Evolutionary conservation across 2,888 invertebrate genomes (phyloP), one percentile per base, ranked within the genome.

Genomic region (Laothoe populi): DNA sequence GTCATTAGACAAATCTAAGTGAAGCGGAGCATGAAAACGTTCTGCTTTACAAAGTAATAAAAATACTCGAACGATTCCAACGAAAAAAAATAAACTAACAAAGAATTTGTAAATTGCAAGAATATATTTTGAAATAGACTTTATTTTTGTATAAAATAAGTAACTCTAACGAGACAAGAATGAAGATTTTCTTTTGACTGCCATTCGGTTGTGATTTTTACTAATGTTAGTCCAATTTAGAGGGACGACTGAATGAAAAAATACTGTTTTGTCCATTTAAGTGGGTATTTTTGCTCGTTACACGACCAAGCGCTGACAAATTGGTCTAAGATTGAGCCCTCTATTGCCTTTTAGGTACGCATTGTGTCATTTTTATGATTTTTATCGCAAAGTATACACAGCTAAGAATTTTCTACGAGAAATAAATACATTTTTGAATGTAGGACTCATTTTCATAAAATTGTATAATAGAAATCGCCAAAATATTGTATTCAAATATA

Each of bases 41-140:
- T 53, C 53, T 53, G 53, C 35, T 35, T 53, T 35, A 53, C 53
- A 53, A 53, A 53, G 53, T 53, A 35, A 53, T 53, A 53, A 31
- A 53, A 53, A 35, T 53, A 53, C 19, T 35, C 35, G 53, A 53
- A 53, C 53, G 35, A 53, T 35, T 53, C 19, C 19, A 53, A 53
- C 53, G 31, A 19, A 31, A 53, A 53, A 53, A 49, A 49, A 49
- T 11, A 49, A 53, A 35, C 53, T 53, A 53, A 53, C 49, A 53
- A 53, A 53, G 49, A 53, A 53, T 53, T 53, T 53, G 49, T 31
- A 31, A 53, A 53, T 35, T 35, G 49, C 31, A 19, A 53, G 31
- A 53, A 53, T 53, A 53, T 53, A n/a, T 53, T 53, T 53, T 16
- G 49, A 53, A 53, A 53, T 35, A 53, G 49, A 31, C 35, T 53